Evolutionary conservation across 1,140 invertebrate genomes (phyloP), one percentile per base, ranked within the genome.

Genomic region (Megathymus violae): DNA sequence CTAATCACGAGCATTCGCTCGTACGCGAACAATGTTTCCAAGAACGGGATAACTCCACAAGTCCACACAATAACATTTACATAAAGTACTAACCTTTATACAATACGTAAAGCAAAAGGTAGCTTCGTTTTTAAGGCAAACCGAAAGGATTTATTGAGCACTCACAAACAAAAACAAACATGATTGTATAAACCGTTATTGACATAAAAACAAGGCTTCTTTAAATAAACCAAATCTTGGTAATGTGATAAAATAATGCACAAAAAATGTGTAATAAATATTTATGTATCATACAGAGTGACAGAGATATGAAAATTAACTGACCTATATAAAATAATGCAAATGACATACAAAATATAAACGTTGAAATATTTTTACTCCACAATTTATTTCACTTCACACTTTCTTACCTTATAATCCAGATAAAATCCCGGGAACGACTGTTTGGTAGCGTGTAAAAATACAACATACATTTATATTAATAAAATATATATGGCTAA

Each of bases 391-490:
- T n/a, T n/a, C n/a, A n/a, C 4, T 5, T 43, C 15, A 38, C 17
- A 41, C n/a, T 34, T 7, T 13, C 43, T 17, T 13, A 25, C 3
- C 19, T 17, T n/a, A 19, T 25, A 67, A 44, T 88, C 88, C 74
- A 88, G 69, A 78, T 90, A 89, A 77, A 90, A 90, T 71, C 88
- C 88, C 36, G 85, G 88, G 63, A 90, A 90, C 11, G 85, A 86
- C 88, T 90, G 78, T 73, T 56, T 65, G 67, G 54, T 64, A 40
- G 85, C 87, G 77, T 88, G 85, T 48, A 88, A 88, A 76, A 85
- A 85, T 54, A 85, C 61, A 71, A 40, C n/a, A n/a, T n/a, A n/a
- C n/a, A 38, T 56, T 0, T 50, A 63, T 47, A 62, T 67, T 65
- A 65, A 36, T 44, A 36, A 27, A 22, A 15, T 16, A 16, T 43